These are phyloP conservation scores for Lycaena phlaeas DNA, from an alignment of 2,888 invertebrate species.

Conservation along the genomic window DNA sequence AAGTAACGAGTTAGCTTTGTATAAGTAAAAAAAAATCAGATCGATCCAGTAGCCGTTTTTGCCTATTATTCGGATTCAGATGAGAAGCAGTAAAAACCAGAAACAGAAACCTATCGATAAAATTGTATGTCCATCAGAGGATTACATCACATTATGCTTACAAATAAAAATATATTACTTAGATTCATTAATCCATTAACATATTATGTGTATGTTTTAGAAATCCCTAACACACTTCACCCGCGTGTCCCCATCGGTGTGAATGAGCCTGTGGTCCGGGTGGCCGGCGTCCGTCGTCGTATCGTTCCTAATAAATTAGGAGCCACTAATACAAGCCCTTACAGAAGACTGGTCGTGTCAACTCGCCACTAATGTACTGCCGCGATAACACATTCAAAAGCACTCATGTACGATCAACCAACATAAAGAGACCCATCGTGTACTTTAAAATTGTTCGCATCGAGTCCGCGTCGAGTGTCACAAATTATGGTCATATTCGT, in stretches of 20 bases:
- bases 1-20: too few species aligned
- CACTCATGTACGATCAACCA: slow-evolving; percentile 45
- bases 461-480: slow-evolving; percentile 19
- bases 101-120: too few species aligned
- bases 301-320: slow-evolving; percentile 71
- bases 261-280: slow-evolving; percentile 64
- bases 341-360: slow-evolving; percentile 70
- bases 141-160: too few species aligned
- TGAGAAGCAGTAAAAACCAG: too few species aligned
- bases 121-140: too few species aligned
- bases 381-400: slow-evolving; percentile 64
- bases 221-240: too few species aligned
- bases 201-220: too few species aligned
- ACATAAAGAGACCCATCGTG: slow-evolving; percentile 26
- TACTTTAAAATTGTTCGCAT: slow-evolving; percentile 16
- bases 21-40: too few species aligned
- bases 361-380: slow-evolving; percentile 65
- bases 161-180: too few species aligned
- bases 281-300: slow-evolving; percentile 69
- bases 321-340: slow-evolving; percentile 68
- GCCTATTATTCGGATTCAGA: too few species aligned
- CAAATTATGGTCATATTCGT: slow-evolving; percentile 31
- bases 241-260: slow-evolving; percentile 43
- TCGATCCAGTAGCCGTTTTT: too few species aligned
- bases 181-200: too few species aligned